Base-by-base conservation (phyloP, 2,797 vertebrate species). In the Melanotaenia parkinsoni region DNA sequence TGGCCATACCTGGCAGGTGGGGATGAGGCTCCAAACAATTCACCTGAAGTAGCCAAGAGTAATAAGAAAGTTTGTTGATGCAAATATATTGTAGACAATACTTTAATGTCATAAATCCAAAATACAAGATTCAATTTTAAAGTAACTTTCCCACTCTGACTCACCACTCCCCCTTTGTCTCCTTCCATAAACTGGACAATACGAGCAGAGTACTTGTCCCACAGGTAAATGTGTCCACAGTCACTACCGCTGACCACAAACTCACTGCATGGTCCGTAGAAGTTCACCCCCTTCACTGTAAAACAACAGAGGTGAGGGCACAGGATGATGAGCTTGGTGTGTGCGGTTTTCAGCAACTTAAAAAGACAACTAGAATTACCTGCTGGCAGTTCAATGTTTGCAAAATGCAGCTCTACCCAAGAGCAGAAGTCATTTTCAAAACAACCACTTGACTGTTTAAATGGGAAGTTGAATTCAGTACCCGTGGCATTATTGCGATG, bases 171-270 rank as follows among this genome's bases (percentile, higher is more conserved):
- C n/a, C 97, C 97, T 82, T 94, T 93, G 94, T 99, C 97, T 0
- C 97, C 98, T 35, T 97, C 96, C 97, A 99, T 97, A 83, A 98
- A 99, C 91, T 99, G 97, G 76, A 99, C 95, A 28, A 99, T 96
- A 73, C 96, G 97, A 83, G 97, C 97, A 0, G 97, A 99, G 26
- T 95, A 88, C 33, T 99, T 99, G 79, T 99, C 98, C 98, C 97
- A 99, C 56, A 99, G 94, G 93, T 98, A 99, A 84, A 99, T 96
- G 95, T 99, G 97, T 67, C 97, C 98, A 0, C 97, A 99, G 91
- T 98, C 97, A 16, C 98, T 98, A 77, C 97, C 98, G 22, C 98
- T 98, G 85, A 99, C 97, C 88, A 99, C 96, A 76, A 98, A 99
- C 91, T 99, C 97, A 20, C 97, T 98, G 91, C 95, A 93, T 0